These are phyloP conservation scores for Liodrosophila aerea DNA, from an alignment of 2,888 invertebrate genomes.

Conservation along the genomic window DNA sequence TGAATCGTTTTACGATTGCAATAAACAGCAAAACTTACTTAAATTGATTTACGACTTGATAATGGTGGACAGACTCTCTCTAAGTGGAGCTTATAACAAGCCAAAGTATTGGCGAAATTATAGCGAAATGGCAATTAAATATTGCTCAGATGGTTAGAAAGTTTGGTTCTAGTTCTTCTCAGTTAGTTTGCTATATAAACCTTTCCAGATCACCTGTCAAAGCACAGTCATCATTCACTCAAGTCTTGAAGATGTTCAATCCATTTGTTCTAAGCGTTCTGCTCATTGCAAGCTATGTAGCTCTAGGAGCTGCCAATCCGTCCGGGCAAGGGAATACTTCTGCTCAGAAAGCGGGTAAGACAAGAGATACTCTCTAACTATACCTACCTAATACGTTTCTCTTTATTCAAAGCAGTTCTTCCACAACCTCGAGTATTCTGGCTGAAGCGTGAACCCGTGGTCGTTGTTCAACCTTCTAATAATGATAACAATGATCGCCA, in stretches of 20 bases:
- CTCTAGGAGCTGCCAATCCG: conserved; percentile 9
- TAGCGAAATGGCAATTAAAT: conserved; percentile 15
- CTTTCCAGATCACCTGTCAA: not conserved
- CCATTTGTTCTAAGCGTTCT: conserved; percentile 23
- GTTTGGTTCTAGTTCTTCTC: not conserved
- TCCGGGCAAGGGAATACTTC: not conserved
- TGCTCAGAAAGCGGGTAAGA: conserved; percentile 14
- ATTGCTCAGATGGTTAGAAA: no score
- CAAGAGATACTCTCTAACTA: not conserved
- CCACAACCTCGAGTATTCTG: conserved; percentile 51
- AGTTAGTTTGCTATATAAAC: conserved; percentile 42
- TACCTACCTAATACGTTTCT: fast-evolving
- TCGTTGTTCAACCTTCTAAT: conserved; percentile 26
- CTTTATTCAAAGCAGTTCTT: no score
- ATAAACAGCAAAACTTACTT: conserved; percentile 46
- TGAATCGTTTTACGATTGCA: conserved; percentile 59
- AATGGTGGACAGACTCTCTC: conserved; percentile 36
- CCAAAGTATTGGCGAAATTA: conserved; percentile 28
- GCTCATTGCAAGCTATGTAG: conserved; percentile 19
- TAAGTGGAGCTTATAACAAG: not conserved
- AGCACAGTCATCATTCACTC: conserved; percentile 46
- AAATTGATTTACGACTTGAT: conserved; percentile 66
- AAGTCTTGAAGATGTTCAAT: conserved; percentile 35
- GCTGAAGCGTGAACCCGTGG: conserved; percentile 32
- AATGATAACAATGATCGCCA: conserved; percentile 24